Base-by-base conservation (phyloP, 1,140 invertebrate genomes). In the Drosophila subpulchrella region DNA sequence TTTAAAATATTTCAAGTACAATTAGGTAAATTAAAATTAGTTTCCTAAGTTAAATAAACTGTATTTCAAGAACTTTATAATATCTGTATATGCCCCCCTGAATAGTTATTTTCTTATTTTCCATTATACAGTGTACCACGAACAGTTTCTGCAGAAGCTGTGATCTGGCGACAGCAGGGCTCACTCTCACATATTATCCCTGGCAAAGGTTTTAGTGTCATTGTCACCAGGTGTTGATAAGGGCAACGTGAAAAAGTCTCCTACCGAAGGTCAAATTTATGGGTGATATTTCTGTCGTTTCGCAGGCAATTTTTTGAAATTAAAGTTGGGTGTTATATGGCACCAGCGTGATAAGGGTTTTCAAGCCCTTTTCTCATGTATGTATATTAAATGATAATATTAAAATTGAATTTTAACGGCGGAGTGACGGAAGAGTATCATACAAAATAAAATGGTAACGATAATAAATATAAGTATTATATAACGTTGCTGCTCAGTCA, bases 221-320 rank as follows among this genome's bases (percentile, higher is more conserved):
- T 60, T 84, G 81, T 85, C 81, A 82, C 79, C 82, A 86, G 82
- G 83, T 86, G 83, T 77, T 81, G 73, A 85, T 85, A 81, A 85
- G 62, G 75, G 50, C 60, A 51, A 53, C 57, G 67, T 20, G 41
- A 56, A 84, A 65, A 58, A 54, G 36, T 41, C 56, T 30, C 38
- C 51, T 32, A 50, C 53, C 59, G 53, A 75, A 75, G 59, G 73
- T 75, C 46, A 66, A 54, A 75, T 70, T 71, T 71, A 71, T 71
- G 67, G 51, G 36, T 56, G 50, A 56, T 55, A 70, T 70, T 44
- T 8, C 63, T 39, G 34, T 39, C 42, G 17, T 17, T 46, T 20
- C 42, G 12, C 66, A 54, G 48, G 15, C 17, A 27, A 56, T 46
- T 56, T 56, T 38, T 56, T 39, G 27, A 48, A 71, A 56, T 71